A percentile compares a stretch with the other conserved stretches of the same genome.
Conservation (phyloP, 1,140 invertebrate species). For the Eubasilissa regina region DNA sequence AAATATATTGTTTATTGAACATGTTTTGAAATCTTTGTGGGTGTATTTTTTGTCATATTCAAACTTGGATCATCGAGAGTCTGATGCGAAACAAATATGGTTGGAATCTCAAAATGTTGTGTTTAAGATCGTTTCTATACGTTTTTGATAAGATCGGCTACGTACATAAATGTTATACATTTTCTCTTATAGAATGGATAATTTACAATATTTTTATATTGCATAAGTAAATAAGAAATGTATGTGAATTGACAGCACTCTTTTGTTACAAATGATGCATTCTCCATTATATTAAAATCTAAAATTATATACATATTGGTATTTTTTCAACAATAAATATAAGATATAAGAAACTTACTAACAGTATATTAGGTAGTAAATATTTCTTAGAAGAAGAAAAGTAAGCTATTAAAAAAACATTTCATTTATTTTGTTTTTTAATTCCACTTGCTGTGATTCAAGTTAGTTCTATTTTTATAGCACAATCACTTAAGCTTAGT, state of each 20-base stretch:
- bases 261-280: not conserved
- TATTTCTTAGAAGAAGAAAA: no score
- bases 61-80: constrained; percentile 14
- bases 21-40: not conserved
- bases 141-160: not conserved
- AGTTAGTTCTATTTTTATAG: no score
- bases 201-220: no score
- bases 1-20: not conserved
- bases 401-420: no score
- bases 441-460: no score
- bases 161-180: not conserved
- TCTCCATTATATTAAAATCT: not conserved
- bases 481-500: no score
- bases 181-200: no score
- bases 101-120: constrained; percentile 24
- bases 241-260: not conserved
- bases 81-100: constrained; percentile 19
- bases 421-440: no score
- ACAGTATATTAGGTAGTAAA: no score
- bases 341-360: no score
- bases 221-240: not conserved
- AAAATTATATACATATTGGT: no score
- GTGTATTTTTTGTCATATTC: not conserved
- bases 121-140: not conserved
- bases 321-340: no score